Base-by-base conservation (phyloP, 2,113 vertebrate genomes). In the Callithrix jacchus region DNA sequence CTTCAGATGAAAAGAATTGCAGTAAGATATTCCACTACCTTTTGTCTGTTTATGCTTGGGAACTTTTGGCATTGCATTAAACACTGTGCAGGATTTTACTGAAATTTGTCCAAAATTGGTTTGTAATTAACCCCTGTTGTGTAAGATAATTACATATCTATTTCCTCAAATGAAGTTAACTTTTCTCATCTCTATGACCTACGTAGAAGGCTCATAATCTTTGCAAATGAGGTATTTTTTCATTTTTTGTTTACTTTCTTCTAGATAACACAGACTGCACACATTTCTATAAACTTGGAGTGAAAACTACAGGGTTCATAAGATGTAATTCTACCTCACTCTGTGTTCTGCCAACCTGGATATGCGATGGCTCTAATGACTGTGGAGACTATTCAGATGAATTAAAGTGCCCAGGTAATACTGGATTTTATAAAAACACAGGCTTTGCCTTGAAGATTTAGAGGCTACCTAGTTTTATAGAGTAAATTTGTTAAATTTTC, bases 381-480 rank as follows among this genome's bases (percentile, higher is more conserved):
- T 99, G 99, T 18, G 99, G 99, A 71, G 99, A 99, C 98, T 99
- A 99, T 71, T 99, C 99, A 25, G 99, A 99, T 97, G 99, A 99
- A 98, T 98, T 99, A 79, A 99, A 99, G 98, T 99, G 99, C 96
- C 99, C 99, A 99, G 99, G 99, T 99, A 99, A 99, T 97, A 97
- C 83, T 70, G 6, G 66, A 87, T 94, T 64, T 96, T 37, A 2
- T 77, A 80, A 84, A 45, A 47, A 47, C 14, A 47, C 0, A n/a
- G 27, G 27, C 6, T 54, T 87, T 79, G 14, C 47, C 21, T 86
- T 77, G 47, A 79, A 87, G 45, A 73, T 73, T 70, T 92, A 84
- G 70, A 91, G 8, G 27, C n/a, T 47, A 80, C 10, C 18, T 76
- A 87, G 6, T 82, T 32, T 7, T 94, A 20, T 27, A 84, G 10